Conservation (phyloP, 1,140 invertebrate genomes). For the Dolichoris vasculosae region DNA sequence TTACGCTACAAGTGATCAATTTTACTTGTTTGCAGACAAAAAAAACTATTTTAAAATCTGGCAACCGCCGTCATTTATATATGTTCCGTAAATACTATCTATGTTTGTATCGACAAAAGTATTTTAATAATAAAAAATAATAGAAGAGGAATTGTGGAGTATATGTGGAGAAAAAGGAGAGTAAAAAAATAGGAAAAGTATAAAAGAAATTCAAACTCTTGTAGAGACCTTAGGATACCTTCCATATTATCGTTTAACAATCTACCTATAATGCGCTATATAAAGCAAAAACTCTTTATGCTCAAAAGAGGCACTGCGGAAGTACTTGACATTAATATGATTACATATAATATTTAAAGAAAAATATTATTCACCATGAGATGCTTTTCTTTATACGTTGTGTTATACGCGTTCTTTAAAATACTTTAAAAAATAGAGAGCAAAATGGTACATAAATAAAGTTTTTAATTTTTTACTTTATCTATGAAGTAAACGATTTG, state of each 20-base stretch:
- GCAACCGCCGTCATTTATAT: not conserved
- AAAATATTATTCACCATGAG: too few species aligned
- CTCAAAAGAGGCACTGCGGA: conserved; percentile 20
- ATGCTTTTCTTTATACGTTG: too few species aligned
- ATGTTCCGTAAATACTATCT: not conserved
- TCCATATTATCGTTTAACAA: conserved; percentile 61
- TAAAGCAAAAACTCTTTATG: conserved; percentile 54
- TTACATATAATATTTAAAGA: not conserved
- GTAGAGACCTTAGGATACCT: conserved; percentile 31
- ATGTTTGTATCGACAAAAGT: not conserved
- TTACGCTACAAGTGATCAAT: too few species aligned
- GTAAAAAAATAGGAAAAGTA: conserved; percentile 26
- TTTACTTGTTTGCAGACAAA: not conserved
- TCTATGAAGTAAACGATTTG: too few species aligned
- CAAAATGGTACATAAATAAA: too few species aligned
- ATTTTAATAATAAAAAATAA: conserved; percentile 4
- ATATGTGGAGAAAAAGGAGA: conserved; percentile 19
- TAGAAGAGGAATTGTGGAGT: not conserved
- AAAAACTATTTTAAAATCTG: conserved; percentile 14
- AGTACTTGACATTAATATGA: conserved; percentile 49
- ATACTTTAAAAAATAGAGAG: too few species aligned
- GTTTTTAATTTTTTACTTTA: too few species aligned
- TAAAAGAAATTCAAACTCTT: conserved; percentile 30
- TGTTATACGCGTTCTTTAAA: too few species aligned
- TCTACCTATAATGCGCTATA: conserved; percentile 62